phyloP scores from a whole-genome alignment of 2,113 vertebrate species.

The Salvelinus sp. region DNA sequence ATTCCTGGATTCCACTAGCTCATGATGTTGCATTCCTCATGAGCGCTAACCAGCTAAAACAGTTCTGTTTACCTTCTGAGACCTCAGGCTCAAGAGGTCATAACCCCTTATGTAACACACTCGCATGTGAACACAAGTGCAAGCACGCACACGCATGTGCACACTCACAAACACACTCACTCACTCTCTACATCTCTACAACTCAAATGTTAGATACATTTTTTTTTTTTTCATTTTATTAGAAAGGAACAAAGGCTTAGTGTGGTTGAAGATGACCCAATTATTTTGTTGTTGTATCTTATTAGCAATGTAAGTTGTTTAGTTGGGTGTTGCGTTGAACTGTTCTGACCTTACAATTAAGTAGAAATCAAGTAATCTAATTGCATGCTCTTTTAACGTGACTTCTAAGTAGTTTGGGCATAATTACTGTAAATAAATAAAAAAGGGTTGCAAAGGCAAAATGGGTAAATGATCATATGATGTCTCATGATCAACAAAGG shows the following conservation, averaged over 20 bases:
- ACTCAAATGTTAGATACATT: too few species aligned
- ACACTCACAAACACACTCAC: not conserved
- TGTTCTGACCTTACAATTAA: too few species aligned
- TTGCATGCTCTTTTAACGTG: not conserved
- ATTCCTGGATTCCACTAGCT: conserved; percentile 10
- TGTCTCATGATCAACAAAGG: not conserved
- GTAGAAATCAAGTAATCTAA: not conserved
- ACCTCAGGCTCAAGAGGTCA: not conserved
- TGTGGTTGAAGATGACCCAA: not conserved
- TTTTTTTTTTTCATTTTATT: too few species aligned
- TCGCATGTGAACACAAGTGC: too few species aligned
- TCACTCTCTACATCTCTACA: not conserved
- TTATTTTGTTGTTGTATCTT: too few species aligned
- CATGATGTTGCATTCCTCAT: not conserved
- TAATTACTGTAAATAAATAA: not conserved
- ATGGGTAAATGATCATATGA: not conserved
- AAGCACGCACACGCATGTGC: not conserved
- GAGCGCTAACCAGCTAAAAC: not conserved
- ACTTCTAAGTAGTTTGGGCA: not conserved
- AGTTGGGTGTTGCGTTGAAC: too few species aligned
- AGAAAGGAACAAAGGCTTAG: not conserved
- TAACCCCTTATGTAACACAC: not conserved
- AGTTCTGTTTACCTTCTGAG: not conserved
- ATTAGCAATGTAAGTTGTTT: too few species aligned
- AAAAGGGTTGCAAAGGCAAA: not conserved